Percentiles rank a stretch among this genome's conserved stretches.
phyloP scores from a whole-genome alignment of 2,113 vertebrate genomes.

The Plecotus auritus region DNA sequence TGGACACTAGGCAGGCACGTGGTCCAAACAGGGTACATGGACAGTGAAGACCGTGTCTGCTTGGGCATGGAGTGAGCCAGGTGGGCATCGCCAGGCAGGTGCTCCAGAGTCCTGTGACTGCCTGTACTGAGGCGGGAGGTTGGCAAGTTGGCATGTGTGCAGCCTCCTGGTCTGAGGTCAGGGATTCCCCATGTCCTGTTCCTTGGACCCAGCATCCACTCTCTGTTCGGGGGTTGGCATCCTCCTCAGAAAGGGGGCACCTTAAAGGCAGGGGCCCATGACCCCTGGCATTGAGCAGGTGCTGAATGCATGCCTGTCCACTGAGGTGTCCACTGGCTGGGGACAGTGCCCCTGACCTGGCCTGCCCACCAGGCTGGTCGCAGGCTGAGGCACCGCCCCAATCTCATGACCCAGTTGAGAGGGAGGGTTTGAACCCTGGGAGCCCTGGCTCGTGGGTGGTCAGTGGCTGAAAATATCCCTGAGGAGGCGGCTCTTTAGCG shows the following conservation, averaged over 20 bases:
- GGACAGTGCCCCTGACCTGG: background rate
- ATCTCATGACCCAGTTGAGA: background rate
- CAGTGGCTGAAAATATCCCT: background rate
- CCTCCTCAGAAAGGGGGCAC: background rate
- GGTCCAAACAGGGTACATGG: background rate
- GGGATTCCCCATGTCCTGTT: background rate
- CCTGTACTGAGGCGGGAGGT: background rate
- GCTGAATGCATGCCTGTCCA: background rate
- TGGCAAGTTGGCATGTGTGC: no score
- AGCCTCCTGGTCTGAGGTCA: background rate
- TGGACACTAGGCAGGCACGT: background rate
- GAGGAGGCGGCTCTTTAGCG: background rate
- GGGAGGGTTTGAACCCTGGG: background rate
- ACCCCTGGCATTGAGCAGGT: background rate
- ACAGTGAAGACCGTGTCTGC: background rate
- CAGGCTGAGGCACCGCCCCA: background rate
- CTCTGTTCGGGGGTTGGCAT: background rate
- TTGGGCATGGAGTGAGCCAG: background rate
- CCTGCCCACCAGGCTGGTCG: background rate
- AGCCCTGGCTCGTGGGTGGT: background rate
- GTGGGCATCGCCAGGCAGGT: background rate
- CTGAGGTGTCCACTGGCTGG: background rate
- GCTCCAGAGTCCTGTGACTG: background rate
- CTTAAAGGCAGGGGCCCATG: fast-evolving
- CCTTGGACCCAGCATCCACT: background rate